These are phyloP conservation scores for Sphaeramia orbicularis DNA, from an alignment of 2,797 vertebrate genomes.

Conservation along the genomic window DNA sequence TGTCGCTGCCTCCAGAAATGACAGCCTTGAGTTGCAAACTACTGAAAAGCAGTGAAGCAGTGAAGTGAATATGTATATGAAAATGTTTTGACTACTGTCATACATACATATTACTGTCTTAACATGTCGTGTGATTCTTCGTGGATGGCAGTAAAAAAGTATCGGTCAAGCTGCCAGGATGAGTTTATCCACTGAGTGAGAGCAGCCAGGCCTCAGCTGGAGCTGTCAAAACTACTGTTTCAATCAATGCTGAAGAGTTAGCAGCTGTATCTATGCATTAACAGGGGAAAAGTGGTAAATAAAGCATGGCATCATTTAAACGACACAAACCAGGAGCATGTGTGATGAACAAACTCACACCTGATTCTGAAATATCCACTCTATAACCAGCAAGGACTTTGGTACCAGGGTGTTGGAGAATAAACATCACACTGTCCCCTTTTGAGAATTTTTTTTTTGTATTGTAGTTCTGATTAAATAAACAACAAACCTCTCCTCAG, in stretches of 20 bases:
- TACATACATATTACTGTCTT: conserved; percentile 4
- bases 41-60: neutral
- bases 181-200: conserved; percentile 26
- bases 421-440: conserved; percentile 1
- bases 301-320: neutral
- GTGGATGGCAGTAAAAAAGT: conserved; percentile 25
- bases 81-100: neutral
- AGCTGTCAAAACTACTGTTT: conserved; percentile 53
- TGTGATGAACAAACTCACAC: neutral
- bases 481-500: conserved; percentile 10
- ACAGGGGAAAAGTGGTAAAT: conserved; percentile 18
- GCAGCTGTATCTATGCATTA: conserved; percentile 18
- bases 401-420: neutral
- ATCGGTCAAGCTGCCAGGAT: conserved; percentile 25
- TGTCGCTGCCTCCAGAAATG: no score
- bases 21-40: no score
- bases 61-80: neutral
- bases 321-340: neutral
- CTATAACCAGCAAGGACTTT: conserved; percentile 2
- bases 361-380: neutral
- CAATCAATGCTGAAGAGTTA: conserved; percentile 33
- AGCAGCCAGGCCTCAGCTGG: conserved; percentile 50
- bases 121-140: conserved; percentile 30
- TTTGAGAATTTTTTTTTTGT: neutral
- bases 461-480: conserved; percentile 11